Conservation (phyloP, 2,113 vertebrate genomes). For the Channa maculata region DNA sequence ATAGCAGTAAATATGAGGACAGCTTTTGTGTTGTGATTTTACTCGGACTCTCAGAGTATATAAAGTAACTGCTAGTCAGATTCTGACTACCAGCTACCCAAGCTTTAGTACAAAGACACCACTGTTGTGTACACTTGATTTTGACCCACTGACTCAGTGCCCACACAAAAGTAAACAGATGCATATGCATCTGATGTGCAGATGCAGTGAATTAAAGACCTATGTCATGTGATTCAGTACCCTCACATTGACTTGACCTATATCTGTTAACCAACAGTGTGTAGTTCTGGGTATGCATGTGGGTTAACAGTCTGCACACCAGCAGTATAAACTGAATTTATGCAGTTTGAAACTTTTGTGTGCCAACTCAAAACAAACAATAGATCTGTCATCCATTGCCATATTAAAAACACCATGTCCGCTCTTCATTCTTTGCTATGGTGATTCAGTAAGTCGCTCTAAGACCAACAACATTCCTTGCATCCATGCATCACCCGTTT, state of each 20-base stretch:
- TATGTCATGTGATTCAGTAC: slow-evolving; percentile 5
- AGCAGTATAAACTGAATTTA: no score
- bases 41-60: no score
- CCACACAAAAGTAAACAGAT: slow-evolving; percentile 3
- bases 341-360: no score
- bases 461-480: slow-evolving; percentile 44
- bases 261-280: not conserved
- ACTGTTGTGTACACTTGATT: not conserved
- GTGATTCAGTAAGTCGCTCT: slow-evolving; percentile 5
- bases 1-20: no score
- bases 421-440: slow-evolving; percentile 5
- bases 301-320: no score
- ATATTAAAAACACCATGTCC: no score
- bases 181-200: slow-evolving; percentile 1
- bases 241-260: slow-evolving; percentile 52
- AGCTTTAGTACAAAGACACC: not conserved
- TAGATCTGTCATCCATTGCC: no score
- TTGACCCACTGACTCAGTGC: not conserved
- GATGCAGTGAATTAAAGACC: slow-evolving; percentile 24
- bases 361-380: no score
- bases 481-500: slow-evolving; percentile 50
- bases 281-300: no score
- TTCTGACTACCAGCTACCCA: no score
- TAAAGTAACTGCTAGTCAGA: no score
- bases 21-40: no score